These are phyloP conservation scores for Urocitellus parryii DNA, from an alignment of 2,113 vertebrate genomes.

Conservation along the genomic window DNA sequence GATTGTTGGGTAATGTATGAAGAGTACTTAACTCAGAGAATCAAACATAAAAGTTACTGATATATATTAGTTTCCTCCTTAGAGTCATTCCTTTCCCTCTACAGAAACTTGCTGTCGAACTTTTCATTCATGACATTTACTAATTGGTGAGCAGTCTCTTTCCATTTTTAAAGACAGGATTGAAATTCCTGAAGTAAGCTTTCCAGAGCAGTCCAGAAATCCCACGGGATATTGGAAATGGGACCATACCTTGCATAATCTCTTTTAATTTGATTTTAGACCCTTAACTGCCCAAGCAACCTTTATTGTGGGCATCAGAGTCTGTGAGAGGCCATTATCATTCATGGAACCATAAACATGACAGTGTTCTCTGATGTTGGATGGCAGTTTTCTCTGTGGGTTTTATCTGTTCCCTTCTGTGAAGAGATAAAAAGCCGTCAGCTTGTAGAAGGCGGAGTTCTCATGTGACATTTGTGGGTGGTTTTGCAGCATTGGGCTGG, in stretches of 20 bases:
- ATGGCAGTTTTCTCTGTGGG: not conserved
- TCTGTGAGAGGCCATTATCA: not conserved
- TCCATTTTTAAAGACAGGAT: not conserved
- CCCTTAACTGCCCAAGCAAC: not conserved
- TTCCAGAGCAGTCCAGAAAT: not conserved
- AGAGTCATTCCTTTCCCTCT: not conserved
- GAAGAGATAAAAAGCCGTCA: constrained; percentile 36
- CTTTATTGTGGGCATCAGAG: not conserved
- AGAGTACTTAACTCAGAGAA: not conserved
- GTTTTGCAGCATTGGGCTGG: not conserved
- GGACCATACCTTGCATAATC: not conserved
- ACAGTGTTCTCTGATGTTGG: not conserved
- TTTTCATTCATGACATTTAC: not conserved
- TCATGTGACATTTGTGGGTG: not conserved
- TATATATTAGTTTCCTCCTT: not conserved
- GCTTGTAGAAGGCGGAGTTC: not conserved
- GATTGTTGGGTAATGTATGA: not conserved
- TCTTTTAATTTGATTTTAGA: constrained; percentile 23
- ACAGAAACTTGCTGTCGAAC: not conserved
- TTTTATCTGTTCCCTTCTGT: constrained; percentile 48
- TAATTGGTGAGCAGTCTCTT: not conserved
- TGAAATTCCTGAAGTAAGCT: not conserved
- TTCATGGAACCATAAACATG: not conserved
- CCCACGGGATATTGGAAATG: not conserved
- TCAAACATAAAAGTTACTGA: not conserved